Evolutionary conservation across 2,888 invertebrate species (phyloP).

Genomic region (Anoplius nigerrimus): DNA sequence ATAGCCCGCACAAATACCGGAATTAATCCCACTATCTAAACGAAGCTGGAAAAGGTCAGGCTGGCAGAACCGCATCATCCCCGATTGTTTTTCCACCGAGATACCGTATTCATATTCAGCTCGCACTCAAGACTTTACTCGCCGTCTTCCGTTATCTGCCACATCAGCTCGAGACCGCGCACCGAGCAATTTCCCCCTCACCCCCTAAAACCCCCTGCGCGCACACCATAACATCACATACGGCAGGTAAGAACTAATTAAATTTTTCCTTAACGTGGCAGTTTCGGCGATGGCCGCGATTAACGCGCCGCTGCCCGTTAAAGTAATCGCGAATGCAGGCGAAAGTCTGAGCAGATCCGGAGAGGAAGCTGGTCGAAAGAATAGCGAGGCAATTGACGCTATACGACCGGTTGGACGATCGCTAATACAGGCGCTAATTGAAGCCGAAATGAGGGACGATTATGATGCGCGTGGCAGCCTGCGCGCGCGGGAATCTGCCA

Average conservation of each 20-base stretch:
- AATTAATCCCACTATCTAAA: too few species aligned
- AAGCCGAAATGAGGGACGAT: constrained; percentile 52
- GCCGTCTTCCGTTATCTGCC: constrained; percentile 59
- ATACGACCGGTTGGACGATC: constrained; percentile 43
- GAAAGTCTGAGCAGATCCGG: constrained; percentile 7
- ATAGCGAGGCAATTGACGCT: constrained; percentile 12
- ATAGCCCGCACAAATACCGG: too few species aligned
- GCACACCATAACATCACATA: constrained; percentile 4
- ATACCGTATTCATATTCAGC: constrained; percentile 59
- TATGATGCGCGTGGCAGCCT: constrained; percentile 30
- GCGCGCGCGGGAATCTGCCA: constrained; percentile 16
- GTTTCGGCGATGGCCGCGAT: constrained; percentile 57
- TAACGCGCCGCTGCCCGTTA: constrained; percentile 4
- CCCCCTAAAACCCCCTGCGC: background rate
- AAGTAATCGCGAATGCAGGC: constrained; percentile 16
- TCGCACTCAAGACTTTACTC: constrained; percentile 35
- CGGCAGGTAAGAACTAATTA: constrained; percentile 61
- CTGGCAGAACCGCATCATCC: too few species aligned
- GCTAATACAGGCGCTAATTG: constrained; percentile 55
- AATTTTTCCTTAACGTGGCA: constrained; percentile 62
- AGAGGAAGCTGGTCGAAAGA: constrained; percentile 10
- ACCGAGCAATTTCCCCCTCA: background rate
- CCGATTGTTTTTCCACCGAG: too few species aligned
- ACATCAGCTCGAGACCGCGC: too few species aligned
- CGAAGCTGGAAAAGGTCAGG: too few species aligned